Percentiles rank a stretch among this genome's conserved stretches.
phyloP scores from a whole-genome alignment of 1,140 invertebrate genomes.

The Sitobion miscanthi region DNA sequence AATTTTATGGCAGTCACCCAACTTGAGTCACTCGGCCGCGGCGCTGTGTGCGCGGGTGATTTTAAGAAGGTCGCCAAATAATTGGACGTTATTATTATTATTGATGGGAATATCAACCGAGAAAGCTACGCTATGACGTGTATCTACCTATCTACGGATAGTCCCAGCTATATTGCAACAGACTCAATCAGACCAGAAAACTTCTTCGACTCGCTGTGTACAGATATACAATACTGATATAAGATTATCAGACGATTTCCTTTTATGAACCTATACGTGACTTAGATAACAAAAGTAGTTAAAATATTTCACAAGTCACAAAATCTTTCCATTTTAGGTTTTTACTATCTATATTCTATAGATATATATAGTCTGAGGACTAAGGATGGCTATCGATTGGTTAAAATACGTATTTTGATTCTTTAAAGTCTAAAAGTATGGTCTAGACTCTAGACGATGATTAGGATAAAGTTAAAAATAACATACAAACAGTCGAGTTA shows the following conservation, averaged over 20 bases:
- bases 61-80: constrained; percentile 37
- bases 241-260: not conserved
- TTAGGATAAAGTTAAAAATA: not conserved
- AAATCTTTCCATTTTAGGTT: not conserved
- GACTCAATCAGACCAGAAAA: not conserved
- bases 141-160: too few relatives aligned
- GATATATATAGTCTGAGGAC: not conserved
- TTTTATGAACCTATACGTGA: not conserved
- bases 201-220: not conserved
- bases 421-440: not conserved
- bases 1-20: not conserved
- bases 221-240: not conserved
- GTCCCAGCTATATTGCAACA: not conserved
- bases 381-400: not conserved
- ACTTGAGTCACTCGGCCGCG: not conserved
- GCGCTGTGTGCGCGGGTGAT: not conserved
- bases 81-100: not conserved
- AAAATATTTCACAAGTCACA: not conserved
- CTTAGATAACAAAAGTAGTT: not conserved
- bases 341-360: too few relatives aligned
- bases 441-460: not conserved
- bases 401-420: not conserved
- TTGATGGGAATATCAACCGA: constrained; percentile 2
- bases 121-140: constrained; percentile 2
- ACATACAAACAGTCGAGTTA: not conserved